phyloP scores from a whole-genome alignment of 64 coral and sea anemone species.

The Actinia tenebrosa region DNA sequence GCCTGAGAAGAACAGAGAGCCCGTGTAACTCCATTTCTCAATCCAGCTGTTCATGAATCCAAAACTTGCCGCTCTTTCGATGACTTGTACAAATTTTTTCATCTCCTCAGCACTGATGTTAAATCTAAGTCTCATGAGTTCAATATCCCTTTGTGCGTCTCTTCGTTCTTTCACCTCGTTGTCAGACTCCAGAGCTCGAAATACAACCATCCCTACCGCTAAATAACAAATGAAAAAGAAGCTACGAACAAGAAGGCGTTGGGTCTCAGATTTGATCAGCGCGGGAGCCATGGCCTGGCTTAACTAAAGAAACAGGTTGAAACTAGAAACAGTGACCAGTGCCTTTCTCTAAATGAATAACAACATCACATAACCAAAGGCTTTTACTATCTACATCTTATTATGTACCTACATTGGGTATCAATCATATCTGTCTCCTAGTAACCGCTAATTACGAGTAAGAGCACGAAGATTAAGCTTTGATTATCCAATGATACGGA shows the following conservation, averaged over 20 bases:
- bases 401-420: neutral
- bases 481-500: neutral
- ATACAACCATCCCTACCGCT: slow-evolving; percentile 66
- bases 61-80: slow-evolving; percentile 60
- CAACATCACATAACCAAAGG: neutral
- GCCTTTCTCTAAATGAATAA: slow-evolving; percentile 6
- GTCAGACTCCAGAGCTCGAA: slow-evolving; percentile 67
- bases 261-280: slow-evolving; percentile 42
- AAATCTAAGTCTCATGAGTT: slow-evolving; percentile 53
- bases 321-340: neutral
- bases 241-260: slow-evolving; percentile 56
- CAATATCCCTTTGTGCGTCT: slow-evolving; percentile 32
- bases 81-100: slow-evolving; percentile 52
- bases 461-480: neutral
- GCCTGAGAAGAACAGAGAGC: slow-evolving; percentile 89
- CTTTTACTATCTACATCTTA: neutral
- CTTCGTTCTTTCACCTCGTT: slow-evolving; percentile 52
- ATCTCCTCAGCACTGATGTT: slow-evolving; percentile 73
- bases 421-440: neutral
- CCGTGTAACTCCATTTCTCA: slow-evolving; percentile 85
- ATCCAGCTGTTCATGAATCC: slow-evolving; percentile 71
- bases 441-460: neutral
- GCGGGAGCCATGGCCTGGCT: neutral
- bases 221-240: slow-evolving; percentile 76
- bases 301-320: neutral